Base-by-base conservation (phyloP, 2,888 invertebrate species). In the Brachynemurus nebulosus region DNA sequence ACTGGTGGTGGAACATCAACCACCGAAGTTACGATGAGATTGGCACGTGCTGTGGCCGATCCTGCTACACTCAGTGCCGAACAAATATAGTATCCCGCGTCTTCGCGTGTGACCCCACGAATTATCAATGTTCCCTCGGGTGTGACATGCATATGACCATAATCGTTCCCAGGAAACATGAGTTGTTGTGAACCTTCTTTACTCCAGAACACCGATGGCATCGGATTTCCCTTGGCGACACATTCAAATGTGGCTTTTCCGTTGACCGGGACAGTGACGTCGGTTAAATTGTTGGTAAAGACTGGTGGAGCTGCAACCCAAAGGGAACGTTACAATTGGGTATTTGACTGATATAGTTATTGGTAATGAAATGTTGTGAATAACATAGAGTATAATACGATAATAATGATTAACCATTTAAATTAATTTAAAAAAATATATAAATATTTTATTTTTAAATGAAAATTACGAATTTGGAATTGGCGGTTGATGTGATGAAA, bases 1-100 rank as follows among this genome's bases (percentile, higher is more conserved):
- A 89, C 80, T 36, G 91, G 91, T n/a, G 91, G 91, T n/a, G n/a
- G n/a, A n/a, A n/a, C n/a, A n/a, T n/a, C n/a, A n/a, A n/a, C n/a
- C n/a, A n/a, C n/a, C n/a, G n/a, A n/a, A 9, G 77, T 71, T 20
- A 86, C 86, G 73, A 86, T 89, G 52, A 97, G 73, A 60, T 83
- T 83, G 37, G 88, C 86, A 45, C 90, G 80, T 50, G 85, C 85
- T 51, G 88, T 81, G 51, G 83, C 80, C 38, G 91, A 90, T 19
- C 93, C 95, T 27, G 92, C 93, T n/a, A 89, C 86, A 61, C 91
- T 93, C 44, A 95, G 75, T 20, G 95, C 96, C 35, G 92, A 91
- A 62, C 97, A 97, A 14, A 92, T 86, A 59, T 93, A 81, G 63
- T 75, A 76, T 17, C 81, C 76, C 33, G 76, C 74, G 57, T 84